Conservation (phyloP, 2,888 invertebrate genomes). For the Proisotoma minuta region DNA sequence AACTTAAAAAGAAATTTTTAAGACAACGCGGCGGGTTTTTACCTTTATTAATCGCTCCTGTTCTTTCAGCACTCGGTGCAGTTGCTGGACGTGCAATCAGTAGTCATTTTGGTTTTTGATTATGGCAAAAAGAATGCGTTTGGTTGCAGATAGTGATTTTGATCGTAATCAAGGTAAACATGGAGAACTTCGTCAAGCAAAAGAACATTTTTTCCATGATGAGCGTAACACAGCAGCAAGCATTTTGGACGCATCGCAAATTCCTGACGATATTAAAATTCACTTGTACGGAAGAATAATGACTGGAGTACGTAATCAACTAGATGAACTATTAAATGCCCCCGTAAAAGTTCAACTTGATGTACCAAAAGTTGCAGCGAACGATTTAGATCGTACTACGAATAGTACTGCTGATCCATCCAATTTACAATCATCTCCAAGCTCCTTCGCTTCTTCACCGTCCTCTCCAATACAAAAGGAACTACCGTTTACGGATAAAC, state of each 20-base stretch:
- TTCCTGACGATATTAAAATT: conserved; percentile 34
- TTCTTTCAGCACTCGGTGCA: conserved; percentile 18
- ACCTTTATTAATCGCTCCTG: conserved; percentile 13
- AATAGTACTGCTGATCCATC: too few relatives aligned
- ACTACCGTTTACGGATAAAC: too few relatives aligned
- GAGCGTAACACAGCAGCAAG: background rate
- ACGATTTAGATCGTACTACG: too few relatives aligned
- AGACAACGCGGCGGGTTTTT: conserved; percentile 11
- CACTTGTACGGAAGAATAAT: conserved; percentile 16
- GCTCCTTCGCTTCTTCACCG: too few relatives aligned
- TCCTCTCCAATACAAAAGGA: too few relatives aligned
- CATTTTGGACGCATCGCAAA: background rate
- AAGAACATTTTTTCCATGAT: background rate
- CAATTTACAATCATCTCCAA: too few relatives aligned
- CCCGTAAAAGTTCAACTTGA: background rate
- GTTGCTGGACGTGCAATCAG: conserved; percentile 16
- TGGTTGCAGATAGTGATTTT: conserved; percentile 4
- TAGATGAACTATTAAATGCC: conserved; percentile 6
- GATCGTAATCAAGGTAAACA: too few relatives aligned
- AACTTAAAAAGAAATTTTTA: conserved; percentile 10
- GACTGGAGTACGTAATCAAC: conserved; percentile 6
- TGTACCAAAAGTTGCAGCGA: too few relatives aligned
- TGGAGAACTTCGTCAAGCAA: background rate
- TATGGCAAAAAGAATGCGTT: conserved; percentile 33
- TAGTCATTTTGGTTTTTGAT: conserved; percentile 5